These are phyloP conservation scores for Dynastes grantii DNA, from an alignment of 2,888 invertebrate species.

Conservation along the genomic window DNA sequence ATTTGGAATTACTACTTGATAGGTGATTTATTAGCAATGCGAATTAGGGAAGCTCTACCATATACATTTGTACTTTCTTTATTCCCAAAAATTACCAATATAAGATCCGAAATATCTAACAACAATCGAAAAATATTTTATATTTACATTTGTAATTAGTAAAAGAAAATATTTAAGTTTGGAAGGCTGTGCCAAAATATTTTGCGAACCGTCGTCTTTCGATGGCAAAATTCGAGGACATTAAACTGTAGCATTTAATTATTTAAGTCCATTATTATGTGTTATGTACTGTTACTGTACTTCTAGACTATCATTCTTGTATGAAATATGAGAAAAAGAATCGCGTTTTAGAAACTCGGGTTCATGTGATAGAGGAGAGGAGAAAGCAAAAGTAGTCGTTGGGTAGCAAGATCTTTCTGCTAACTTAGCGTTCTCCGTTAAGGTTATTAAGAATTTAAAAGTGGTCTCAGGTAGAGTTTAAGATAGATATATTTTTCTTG, in stretches of 20 bases:
- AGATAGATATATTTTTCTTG: too few species aligned
- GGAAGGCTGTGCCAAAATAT: constrained; percentile 31
- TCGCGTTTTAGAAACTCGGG: constrained; percentile 27
- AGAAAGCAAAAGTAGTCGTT: not conserved
- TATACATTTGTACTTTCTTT: too few species aligned
- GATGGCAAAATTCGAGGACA: not conserved
- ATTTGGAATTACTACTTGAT: too few species aligned
- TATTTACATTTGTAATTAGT: too few species aligned
- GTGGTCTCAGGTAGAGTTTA: too few species aligned
- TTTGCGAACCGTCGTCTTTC: constrained; percentile 15
- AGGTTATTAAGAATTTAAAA: not conserved
- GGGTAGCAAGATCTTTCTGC: not conserved
- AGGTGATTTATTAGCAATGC: too few species aligned
- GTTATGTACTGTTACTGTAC: constrained; percentile 1
- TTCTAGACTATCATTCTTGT: not conserved
- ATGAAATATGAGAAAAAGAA: constrained; percentile 17
- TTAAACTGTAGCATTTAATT: constrained; percentile 31
- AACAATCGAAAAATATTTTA: too few species aligned
- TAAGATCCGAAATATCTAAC: too few species aligned
- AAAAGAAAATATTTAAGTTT: too few species aligned
- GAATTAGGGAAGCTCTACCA: too few species aligned
- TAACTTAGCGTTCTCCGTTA: not conserved
- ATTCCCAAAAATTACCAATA: too few species aligned
- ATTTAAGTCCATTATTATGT: constrained; percentile 3
- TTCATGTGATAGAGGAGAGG: constrained; percentile 19